These are phyloP conservation scores for Dendrolimus pini DNA, from an alignment of 2,888 invertebrate species.

Conservation along the genomic window DNA sequence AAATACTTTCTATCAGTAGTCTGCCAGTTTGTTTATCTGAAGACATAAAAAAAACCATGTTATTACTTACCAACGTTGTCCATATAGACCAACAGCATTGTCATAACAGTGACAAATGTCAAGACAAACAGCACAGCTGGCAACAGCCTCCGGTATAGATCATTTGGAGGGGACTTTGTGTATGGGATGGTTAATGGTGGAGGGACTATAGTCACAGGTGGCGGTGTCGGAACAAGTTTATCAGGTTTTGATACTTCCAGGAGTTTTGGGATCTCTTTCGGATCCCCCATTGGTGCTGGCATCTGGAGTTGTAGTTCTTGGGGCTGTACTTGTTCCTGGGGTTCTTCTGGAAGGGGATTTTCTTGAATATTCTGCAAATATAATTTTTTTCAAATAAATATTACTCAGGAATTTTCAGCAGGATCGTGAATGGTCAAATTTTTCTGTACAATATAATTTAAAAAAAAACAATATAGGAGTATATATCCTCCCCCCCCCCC, in stretches of 20 bases:
- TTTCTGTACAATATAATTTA: too few relatives aligned
- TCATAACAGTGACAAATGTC: constrained; percentile 88
- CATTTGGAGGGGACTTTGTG: constrained; percentile 59
- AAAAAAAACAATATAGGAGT: too few relatives aligned
- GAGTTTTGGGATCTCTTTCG: constrained; percentile 26
- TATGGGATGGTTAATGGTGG: constrained; percentile 42
- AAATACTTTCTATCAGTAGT: too few relatives aligned
- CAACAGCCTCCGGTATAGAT: constrained; percentile 70
- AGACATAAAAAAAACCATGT: too few relatives aligned
- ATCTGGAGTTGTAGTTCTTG: constrained; percentile 9
- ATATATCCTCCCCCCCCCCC: too few relatives aligned
- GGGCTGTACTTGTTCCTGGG: constrained; percentile 19
- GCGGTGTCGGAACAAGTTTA: constrained; percentile 15
- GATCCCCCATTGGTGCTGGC: constrained; percentile 19
- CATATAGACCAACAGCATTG: constrained; percentile 86
- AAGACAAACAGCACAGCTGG: constrained; percentile 85
- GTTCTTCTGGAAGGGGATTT: constrained; percentile 30
- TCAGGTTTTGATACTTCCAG: constrained; percentile 19
- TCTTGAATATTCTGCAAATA: constrained; percentile 49
- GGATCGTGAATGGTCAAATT: too few relatives aligned
- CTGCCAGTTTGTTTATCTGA: too few relatives aligned
- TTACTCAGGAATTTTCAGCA: not conserved
- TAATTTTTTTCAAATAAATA: not conserved
- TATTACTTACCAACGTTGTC: constrained; percentile 82
- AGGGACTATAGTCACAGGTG: constrained; percentile 20